Conservation (phyloP, 2,113 vertebrate genomes). For the Misgurnus mizolepis region DNA sequence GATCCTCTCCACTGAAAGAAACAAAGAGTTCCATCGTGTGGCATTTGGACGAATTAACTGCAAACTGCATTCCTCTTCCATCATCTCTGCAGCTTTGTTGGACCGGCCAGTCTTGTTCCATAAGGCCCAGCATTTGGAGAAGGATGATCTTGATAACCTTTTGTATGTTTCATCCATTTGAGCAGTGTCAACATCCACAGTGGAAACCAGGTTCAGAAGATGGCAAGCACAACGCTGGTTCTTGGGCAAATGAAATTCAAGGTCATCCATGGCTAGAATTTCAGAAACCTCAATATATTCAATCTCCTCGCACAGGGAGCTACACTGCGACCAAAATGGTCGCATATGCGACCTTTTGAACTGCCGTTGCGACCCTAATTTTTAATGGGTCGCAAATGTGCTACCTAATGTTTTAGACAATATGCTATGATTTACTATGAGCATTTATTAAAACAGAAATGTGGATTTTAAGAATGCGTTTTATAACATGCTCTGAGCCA, state of each 20-base stretch:
- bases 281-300: not conserved
- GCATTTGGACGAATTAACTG: constrained; percentile 11
- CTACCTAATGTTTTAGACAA: too few relatives aligned
- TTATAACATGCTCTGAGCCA: too few relatives aligned
- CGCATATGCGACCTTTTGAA: too few relatives aligned
- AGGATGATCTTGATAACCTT: constrained; percentile 30
- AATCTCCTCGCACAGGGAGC: too few relatives aligned
- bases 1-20: constrained; percentile 14
- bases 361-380: too few relatives aligned
- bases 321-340: too few relatives aligned
- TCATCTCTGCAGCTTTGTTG: constrained; percentile 7
- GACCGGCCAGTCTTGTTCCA: constrained; percentile 35
- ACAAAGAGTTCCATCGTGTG: constrained; percentile 18
- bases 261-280: not conserved
- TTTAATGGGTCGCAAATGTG: too few relatives aligned
- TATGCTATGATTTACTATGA: too few relatives aligned
- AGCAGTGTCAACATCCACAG: constrained; percentile 30
- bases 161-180: constrained; percentile 12
- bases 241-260: constrained; percentile 1
- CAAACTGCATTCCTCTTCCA: constrained; percentile 3
- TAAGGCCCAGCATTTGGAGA: constrained; percentile 35
- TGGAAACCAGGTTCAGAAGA: constrained; percentile 28
- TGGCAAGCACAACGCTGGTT: constrained; percentile 28
- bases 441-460: too few relatives aligned
- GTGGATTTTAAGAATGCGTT: too few relatives aligned